phyloP scores from a whole-genome alignment of 2,113 vertebrate genomes.

The Panthera tigris region DNA sequence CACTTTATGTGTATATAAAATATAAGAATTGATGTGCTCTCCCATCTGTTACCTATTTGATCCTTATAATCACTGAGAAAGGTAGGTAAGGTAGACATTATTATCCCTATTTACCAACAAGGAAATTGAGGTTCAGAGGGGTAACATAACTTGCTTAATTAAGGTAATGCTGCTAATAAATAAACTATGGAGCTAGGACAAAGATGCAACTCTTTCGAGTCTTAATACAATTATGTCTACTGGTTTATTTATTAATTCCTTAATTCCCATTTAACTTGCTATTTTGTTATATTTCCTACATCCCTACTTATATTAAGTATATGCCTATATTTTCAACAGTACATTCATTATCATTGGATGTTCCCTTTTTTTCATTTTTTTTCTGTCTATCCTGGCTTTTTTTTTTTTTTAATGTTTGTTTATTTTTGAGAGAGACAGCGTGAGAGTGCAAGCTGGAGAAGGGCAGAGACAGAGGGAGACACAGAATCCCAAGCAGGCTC shows the following conservation, averaged over 20 bases:
- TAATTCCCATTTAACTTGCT: slow-evolving; percentile 18
- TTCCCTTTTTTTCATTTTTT: neutral
- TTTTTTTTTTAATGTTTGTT: neutral
- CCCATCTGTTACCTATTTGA: neutral
- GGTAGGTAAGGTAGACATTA: neutral
- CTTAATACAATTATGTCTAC: neutral
- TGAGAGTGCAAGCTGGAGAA: no score
- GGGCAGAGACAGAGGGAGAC: no score
- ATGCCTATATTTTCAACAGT: slow-evolving; percentile 1
- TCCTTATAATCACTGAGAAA: neutral
- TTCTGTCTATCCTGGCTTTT: neutral
- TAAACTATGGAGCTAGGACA: neutral
- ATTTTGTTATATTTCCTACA: slow-evolving; percentile 1
- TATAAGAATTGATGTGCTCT: neutral
- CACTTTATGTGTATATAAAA: neutral
- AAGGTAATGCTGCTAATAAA: neutral
- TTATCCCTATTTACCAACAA: neutral
- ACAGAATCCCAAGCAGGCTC: no score
- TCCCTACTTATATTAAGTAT: neutral
- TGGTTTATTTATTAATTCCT: slow-evolving; percentile 11
- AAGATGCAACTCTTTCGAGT: slow-evolving; percentile 16
- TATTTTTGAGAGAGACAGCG: no score
- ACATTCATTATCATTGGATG: neutral
- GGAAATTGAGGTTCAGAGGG: neutral
- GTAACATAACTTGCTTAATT: neutral